A percentile compares a stretch with the other conserved stretches of the same genome.
Conservation (phyloP, 2,888 invertebrate genomes). For the Lasius platythorax region DNA sequence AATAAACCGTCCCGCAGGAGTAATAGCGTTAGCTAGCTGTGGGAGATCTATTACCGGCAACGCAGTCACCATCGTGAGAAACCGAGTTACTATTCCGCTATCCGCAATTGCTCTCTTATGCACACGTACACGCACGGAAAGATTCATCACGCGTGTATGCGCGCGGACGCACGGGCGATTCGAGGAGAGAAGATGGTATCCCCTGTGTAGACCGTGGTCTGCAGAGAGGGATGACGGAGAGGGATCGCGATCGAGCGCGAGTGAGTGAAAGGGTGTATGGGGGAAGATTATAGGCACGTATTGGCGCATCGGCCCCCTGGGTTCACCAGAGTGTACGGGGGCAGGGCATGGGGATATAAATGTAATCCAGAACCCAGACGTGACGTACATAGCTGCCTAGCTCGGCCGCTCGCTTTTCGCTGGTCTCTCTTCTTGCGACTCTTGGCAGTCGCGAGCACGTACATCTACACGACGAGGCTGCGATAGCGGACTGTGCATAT, state of each 20-base stretch:
- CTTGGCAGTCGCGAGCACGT: slow-evolving; percentile 47
- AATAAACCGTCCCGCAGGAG: slow-evolving; percentile 77
- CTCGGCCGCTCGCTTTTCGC: slow-evolving; percentile 59
- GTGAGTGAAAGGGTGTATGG: slow-evolving; percentile 65
- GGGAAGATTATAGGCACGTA: slow-evolving; percentile 84
- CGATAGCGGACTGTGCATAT: slow-evolving; percentile 21
- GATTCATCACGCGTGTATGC: slow-evolving; percentile 3
- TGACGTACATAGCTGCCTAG: slow-evolving; percentile 82
- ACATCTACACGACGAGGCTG: slow-evolving; percentile 17
- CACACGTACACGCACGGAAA: slow-evolving; percentile 3
- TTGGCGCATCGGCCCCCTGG: slow-evolving; percentile 84
- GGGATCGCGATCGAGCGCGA: slow-evolving; percentile 50
- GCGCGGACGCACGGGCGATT: slow-evolving; percentile 26
- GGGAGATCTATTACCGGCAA: slow-evolving; percentile 58
- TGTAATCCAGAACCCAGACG: slow-evolving; percentile 85
- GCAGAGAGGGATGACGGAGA: slow-evolving; percentile 20
- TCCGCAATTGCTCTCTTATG: slow-evolving; percentile 19
- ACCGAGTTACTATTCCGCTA: slow-evolving; percentile 31
- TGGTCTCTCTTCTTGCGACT: slow-evolving; percentile 61
- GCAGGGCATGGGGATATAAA: slow-evolving; percentile 79
- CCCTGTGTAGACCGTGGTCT: slow-evolving; percentile 18
- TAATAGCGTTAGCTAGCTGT: slow-evolving; percentile 62
- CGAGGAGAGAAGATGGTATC: not conserved
- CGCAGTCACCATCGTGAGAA: slow-evolving; percentile 58
- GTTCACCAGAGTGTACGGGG: slow-evolving; percentile 65